These are phyloP conservation scores for Diplolepis rosae DNA, from an alignment of 2,888 invertebrate genomes.

Conservation along the genomic window DNA sequence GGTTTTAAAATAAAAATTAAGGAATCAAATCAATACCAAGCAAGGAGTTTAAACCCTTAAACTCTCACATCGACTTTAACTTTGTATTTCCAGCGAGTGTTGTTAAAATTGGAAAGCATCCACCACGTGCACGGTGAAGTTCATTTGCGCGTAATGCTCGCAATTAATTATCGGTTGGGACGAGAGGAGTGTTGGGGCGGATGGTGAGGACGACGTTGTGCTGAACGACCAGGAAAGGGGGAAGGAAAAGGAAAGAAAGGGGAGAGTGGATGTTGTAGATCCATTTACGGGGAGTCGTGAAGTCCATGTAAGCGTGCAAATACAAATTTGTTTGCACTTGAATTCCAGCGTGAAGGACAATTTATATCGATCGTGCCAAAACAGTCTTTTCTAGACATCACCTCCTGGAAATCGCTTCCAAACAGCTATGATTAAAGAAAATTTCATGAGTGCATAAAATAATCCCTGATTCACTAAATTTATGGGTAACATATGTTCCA, in stretches of 20 bases:
- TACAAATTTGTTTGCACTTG: conserved; percentile 73
- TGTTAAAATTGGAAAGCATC: neutral
- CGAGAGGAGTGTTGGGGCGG: conserved; percentile 21
- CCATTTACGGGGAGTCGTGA: conserved; percentile 69
- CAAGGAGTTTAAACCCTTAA: neutral
- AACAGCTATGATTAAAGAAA: too few relatives aligned
- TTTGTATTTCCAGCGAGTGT: neutral
- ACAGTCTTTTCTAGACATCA: conserved; percentile 41
- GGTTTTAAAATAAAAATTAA: too few relatives aligned
- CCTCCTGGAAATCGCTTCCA: conserved; percentile 44
- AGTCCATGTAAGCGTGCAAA: conserved; percentile 68
- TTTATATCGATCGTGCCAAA: conserved; percentile 55
- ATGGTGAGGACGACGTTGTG: neutral
- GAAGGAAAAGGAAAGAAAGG: conserved; percentile 41
- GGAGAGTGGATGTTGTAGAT: conserved; percentile 61
- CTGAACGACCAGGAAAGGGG: conserved; percentile 29
- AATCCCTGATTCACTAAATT: too few relatives aligned
- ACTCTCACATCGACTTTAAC: neutral
- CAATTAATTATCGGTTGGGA: conserved; percentile 63
- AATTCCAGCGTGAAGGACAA: conserved; percentile 63
- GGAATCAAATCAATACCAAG: too few relatives aligned
- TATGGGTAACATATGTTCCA: too few relatives aligned
- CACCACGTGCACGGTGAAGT: conserved; percentile 46
- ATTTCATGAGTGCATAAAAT: too few relatives aligned
- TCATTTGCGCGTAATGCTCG: conserved; percentile 64